Evolutionary conservation across 2,797 vertebrate genomes (phyloP), one percentile per base, ranked within the genome.

Genomic region (Poeciliopsis gracilis): DNA sequence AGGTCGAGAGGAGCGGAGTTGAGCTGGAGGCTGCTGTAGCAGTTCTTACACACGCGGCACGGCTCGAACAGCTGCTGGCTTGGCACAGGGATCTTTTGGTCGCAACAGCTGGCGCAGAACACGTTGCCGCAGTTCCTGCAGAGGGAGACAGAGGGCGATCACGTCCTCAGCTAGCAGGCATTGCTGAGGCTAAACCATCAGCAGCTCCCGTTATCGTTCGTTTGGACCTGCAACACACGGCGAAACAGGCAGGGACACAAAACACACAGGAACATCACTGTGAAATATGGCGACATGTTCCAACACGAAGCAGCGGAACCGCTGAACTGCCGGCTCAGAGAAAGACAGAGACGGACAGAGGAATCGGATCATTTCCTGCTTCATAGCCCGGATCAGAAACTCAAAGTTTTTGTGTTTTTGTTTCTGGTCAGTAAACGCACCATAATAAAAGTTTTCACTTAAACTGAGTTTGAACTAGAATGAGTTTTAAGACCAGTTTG

Each of bases 21-120:
- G 33, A 96, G 94, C 85, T 97, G 96, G 72, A 99, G 96, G 95
- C 90, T 97, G 95, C 96, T 94, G 91, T 97, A 99, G 95, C 98
- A 99, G 75, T 92, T 95, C 89, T 97, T 98, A 86, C 98, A 99
- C 81, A 99, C 98, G 5, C 97, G 96, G 91, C 94, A 98, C 87
- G 98, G 98, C 91, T 99, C 97, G 20, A 98, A 99, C 87, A 99
- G 96, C 95, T 99, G 98, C 95, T 99, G 98, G 88, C 97, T 99
- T 84, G 98, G 98, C 95, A 99, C 97, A 0, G 98, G 98, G 90
- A 98, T 97, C 96, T 99, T 99, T 97, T 99, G 98, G 93, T 99
- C 97, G 77, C 98, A 99, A 87, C 98, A 99, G 90, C 96, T 99
- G 95, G 97, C 97, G 82, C 98, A 99, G 95, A 99, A 99, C 77